Evolutionary conservation across 1,140 invertebrate genomes (phyloP).

Genomic region (Apis florea): DNA sequence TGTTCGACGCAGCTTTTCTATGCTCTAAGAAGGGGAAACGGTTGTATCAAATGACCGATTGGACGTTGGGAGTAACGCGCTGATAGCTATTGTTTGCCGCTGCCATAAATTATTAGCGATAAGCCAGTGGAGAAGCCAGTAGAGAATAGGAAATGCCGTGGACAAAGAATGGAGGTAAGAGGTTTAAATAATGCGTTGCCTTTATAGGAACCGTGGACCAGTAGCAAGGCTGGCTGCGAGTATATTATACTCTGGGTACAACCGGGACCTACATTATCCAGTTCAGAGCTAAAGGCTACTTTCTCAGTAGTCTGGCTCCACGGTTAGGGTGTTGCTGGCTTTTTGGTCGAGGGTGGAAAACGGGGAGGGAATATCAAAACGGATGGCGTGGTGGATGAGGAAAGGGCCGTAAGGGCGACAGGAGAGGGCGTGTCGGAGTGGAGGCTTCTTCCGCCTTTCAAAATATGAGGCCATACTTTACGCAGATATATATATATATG

Average conservation of each 20-base stretch:
- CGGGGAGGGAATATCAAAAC: conserved; percentile 38
- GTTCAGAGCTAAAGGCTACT: conserved; percentile 67
- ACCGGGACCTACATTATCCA: conserved; percentile 68
- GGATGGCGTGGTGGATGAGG: neutral
- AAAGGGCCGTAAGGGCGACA: conserved; percentile 35
- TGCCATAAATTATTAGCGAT: conserved; percentile 72
- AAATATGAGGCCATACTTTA: conserved; percentile 70
- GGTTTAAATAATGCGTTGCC: conserved; percentile 72
- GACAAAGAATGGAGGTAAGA: conserved; percentile 70
- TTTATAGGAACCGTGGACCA: conserved; percentile 62
- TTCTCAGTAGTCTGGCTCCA: conserved; percentile 41
- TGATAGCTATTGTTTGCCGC: conserved; percentile 68
- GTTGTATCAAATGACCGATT: conserved; percentile 51
- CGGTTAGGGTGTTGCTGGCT: conserved; percentile 51
- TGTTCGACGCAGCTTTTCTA: neutral
- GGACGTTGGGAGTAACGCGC: conserved; percentile 48
- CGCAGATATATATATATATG: conserved; percentile 63
- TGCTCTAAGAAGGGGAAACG: neutral
- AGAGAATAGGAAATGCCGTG: conserved; percentile 66
- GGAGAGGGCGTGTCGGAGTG: conserved; percentile 42
- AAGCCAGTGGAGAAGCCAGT: conserved; percentile 59
- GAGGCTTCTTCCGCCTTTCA: conserved; percentile 67
- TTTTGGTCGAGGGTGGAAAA: conserved; percentile 35
- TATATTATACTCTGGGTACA: conserved; percentile 62
- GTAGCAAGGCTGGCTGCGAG: conserved; percentile 49